These are phyloP conservation scores for Theropithecus gelada DNA, from an alignment of 2,113 vertebrate genomes.

Conservation along the genomic window DNA sequence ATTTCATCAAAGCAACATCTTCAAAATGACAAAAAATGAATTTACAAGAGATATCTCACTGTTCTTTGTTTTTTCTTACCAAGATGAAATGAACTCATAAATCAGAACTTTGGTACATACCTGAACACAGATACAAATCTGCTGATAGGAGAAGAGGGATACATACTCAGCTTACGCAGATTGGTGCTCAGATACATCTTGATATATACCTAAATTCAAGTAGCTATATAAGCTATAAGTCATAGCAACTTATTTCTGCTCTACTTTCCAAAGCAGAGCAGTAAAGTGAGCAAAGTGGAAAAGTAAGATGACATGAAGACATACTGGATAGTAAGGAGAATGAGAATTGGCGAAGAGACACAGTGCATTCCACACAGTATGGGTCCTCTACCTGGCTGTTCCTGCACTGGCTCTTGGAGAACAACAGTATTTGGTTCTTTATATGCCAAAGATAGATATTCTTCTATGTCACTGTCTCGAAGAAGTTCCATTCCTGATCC, in stretches of 20 bases:
- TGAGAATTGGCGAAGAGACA: fast-evolving
- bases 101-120: background rate
- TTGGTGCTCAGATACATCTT: background rate
- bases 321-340: too few species aligned
- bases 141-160: background rate
- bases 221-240: background rate
- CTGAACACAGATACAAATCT: background rate
- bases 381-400: conserved; percentile 82
- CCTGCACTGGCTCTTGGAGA: conserved; percentile 89
- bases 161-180: background rate
- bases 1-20: background rate
- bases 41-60: background rate
- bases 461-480: conserved; percentile 82
- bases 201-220: background rate
- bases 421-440: conserved; percentile 85
- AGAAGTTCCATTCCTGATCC: conserved; percentile 95
- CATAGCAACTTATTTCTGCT: too few species aligned
- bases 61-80: background rate
- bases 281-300: background rate
- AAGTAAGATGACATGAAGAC: fast-evolving
- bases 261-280: background rate
- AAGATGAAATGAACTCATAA: background rate
- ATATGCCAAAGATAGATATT: conserved; percentile 82
- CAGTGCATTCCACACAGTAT: fast-evolving
- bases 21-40: background rate